A percentile compares a stretch with the other conserved stretches of the same genome.
Evolutionary conservation across 2,888 invertebrate genomes (phyloP).

Genomic region (Corbicula japonica): DNA sequence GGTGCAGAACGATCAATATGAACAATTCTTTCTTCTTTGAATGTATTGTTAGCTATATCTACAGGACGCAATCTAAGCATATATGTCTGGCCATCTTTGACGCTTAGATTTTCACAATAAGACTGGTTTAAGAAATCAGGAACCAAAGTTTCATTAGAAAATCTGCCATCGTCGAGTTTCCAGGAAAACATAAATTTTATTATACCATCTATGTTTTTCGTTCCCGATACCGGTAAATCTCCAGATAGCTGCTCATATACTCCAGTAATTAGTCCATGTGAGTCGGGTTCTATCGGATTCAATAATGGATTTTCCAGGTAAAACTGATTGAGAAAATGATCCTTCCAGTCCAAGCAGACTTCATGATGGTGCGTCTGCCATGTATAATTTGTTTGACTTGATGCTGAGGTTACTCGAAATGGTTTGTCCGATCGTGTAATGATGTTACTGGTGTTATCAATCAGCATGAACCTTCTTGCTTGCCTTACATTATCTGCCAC

Average conservation of each 20-base stretch:
- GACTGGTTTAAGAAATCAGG: conserved; percentile 42
- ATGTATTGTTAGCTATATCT: conserved; percentile 63
- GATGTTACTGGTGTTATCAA: conserved; percentile 54
- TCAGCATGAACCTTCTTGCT: conserved; percentile 64
- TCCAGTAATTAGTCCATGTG: conserved; percentile 36
- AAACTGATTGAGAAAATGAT: too few relatives aligned
- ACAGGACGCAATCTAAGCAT: conserved; percentile 47
- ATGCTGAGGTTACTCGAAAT: conserved; percentile 33
- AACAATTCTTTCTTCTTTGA: conserved; percentile 53
- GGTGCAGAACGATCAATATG: too few relatives aligned
- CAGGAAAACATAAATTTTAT: conserved; percentile 47
- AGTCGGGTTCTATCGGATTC: conserved; percentile 44
- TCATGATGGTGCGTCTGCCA: too few relatives aligned
- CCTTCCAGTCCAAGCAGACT: too few relatives aligned
- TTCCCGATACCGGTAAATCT: conserved; percentile 60
- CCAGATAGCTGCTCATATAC: conserved; percentile 67
- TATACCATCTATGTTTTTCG: conserved; percentile 63
- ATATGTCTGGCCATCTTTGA: conserved; percentile 66
- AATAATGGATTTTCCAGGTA: conserved; percentile 43
- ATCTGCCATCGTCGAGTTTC: conserved; percentile 1
- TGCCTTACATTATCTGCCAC: conserved; percentile 58
- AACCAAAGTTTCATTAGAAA: conserved; percentile 5
- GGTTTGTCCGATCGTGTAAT: conserved; percentile 5
- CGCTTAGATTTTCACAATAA: conserved; percentile 37
- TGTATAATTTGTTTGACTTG: too few relatives aligned